Base-by-base conservation (phyloP, 2,888 invertebrate species). In the Drosophila lutescens region DNA sequence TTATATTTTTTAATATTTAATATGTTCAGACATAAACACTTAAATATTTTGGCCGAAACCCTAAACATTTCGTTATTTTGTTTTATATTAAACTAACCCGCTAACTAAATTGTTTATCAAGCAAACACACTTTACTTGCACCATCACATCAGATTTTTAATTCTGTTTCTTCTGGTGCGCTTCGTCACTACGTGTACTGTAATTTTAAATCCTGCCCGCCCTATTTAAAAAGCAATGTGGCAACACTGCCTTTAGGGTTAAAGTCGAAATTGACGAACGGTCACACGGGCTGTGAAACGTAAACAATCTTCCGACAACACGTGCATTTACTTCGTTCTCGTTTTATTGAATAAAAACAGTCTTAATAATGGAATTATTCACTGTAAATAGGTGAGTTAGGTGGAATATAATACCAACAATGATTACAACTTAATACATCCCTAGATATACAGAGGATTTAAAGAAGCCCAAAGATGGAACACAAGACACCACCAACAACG, bases 321-420 rank as follows among this genome's bases (percentile, higher is more conserved):
- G 86, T 87, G 85, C 67, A 62, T 49, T 54, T 40, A 15, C 38
- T 54, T 70, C 60, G 41, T 17, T 20, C 4, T 55, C n/a, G 4
- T 32, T 32, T 61, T 26, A n/a, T 40, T 61, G 6, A 55, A 40
- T 51, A 26, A 73, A 58, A 44, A 10, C 9, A 46, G 13, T 1
- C 13, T 15, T n/a, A 43, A 36, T 26, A 58, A 95, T 96, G 96
- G 95, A 95, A 92, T 93, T 96, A 77, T 96, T 96, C 89, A 93
- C 95, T 73, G 93, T 96, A 57, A 95, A 95, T 88, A 94, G 96
- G 96, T 95, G 92, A 80, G 79, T 9, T 20, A 34, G n/a, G 12
- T 2, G 1, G 0, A 13, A 17, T 5, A 4, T 0, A 20, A 5
- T 12, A 30, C 6, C 3, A 13, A 13, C 0, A 47, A 9, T 30